These are phyloP conservation scores for Callopanchax toddi DNA, from an alignment of 2,113 vertebrate genomes.

Conservation along the genomic window DNA sequence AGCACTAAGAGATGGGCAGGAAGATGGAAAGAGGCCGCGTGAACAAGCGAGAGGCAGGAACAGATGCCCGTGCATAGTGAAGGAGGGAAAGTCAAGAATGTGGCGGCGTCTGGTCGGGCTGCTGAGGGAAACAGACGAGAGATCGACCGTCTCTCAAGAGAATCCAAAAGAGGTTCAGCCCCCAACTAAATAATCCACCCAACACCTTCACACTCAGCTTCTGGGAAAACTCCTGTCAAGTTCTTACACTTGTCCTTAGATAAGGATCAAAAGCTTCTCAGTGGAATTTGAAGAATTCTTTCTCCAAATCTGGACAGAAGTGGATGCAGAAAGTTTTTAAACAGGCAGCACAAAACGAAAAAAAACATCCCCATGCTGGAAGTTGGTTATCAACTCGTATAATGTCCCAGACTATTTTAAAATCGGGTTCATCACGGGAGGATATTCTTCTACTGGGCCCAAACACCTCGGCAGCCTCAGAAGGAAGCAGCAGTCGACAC, in stretches of 20 bases:
- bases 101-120: slow-evolving; percentile 76
- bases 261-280: slow-evolving; percentile 68
- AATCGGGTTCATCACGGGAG: slow-evolving; percentile 61
- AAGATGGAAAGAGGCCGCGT: slow-evolving; percentile 74
- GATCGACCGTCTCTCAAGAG: slow-evolving; percentile 58
- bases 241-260: slow-evolving; percentile 18
- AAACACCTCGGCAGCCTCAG: slow-evolving; percentile 61
- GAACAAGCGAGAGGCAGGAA: slow-evolving; percentile 59
- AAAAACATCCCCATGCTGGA: slow-evolving; percentile 77
- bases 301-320: slow-evolving; percentile 71
- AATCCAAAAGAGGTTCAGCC: slow-evolving; percentile 67
- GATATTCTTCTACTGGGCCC: slow-evolving; percentile 42
- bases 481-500: slow-evolving; percentile 54
- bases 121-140: slow-evolving; percentile 66
- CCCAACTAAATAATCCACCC: slow-evolving; percentile 60
- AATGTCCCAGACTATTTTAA: slow-evolving; percentile 45
- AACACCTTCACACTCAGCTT: slow-evolving; percentile 50
- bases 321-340: slow-evolving; percentile 51
- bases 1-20: slow-evolving; percentile 76
- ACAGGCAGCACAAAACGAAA: slow-evolving; percentile 73
- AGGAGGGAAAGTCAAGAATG: slow-evolving; percentile 72
- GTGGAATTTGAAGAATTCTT: slow-evolving; percentile 75
- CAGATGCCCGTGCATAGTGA: slow-evolving; percentile 82
- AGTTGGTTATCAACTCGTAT: slow-evolving; percentile 73
- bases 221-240: slow-evolving; percentile 38